These are phyloP conservation scores for Spea bombifrons DNA, from an alignment of 2,113 vertebrate species.

Conservation along the genomic window DNA sequence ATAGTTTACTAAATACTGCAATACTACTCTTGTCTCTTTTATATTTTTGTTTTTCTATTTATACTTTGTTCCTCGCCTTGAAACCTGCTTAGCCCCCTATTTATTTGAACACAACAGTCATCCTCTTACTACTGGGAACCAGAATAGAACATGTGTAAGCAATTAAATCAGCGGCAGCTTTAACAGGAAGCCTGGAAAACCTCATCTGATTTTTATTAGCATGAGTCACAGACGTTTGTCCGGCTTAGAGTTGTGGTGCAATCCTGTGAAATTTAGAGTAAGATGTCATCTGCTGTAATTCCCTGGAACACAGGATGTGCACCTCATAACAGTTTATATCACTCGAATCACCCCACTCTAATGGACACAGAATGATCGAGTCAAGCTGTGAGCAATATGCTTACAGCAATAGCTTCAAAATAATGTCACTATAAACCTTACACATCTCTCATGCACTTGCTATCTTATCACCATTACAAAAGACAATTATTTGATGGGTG, in stretches of 20 bases:
- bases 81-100: neutral
- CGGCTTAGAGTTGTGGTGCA: conserved; percentile 7
- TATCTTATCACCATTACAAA: no score
- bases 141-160: conserved; percentile 11
- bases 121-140: neutral
- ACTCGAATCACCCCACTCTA: neutral
- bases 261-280: conserved; percentile 22
- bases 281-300: conserved; percentile 18
- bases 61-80: neutral
- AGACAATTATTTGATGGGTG: no score
- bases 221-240: conserved; percentile 31
- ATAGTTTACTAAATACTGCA: neutral
- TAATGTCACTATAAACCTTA: no score
- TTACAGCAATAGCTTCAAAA: no score
- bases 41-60: neutral
- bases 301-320: conserved; percentile 12
- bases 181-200: conserved; percentile 40
- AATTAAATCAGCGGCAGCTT: conserved; percentile 16
- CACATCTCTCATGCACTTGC: no score
- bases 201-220: conserved; percentile 9
- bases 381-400: no score
- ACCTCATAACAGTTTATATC: neutral
- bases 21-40: neutral
- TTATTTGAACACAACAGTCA: neutral
- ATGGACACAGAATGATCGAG: neutral